These are phyloP conservation scores for Asarcornis scutulata DNA, from an alignment of 2,113 vertebrate species.

Conservation along the genomic window DNA sequence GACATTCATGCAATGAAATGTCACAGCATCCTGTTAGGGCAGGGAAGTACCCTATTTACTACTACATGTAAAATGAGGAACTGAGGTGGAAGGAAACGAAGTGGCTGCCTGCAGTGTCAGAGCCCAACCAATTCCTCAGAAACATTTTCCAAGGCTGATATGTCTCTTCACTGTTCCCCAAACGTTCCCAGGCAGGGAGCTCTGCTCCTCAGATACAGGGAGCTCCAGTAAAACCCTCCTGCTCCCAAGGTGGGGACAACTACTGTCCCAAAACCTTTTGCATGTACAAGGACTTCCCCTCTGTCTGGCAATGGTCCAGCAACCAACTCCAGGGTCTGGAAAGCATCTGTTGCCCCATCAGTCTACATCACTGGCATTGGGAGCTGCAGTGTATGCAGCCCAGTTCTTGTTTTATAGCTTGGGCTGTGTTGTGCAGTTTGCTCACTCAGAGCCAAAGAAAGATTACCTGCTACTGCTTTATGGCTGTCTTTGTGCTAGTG, in stretches of 20 bases:
- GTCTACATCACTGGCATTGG: fast-evolving
- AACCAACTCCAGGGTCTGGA: not conserved
- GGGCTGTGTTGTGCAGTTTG: not conserved
- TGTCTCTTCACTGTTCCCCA: not conserved
- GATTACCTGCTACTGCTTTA: not conserved
- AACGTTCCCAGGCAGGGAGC: not conserved
- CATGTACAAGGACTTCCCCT: not conserved
- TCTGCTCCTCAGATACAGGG: not conserved
- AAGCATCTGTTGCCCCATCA: not conserved
- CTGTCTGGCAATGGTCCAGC: not conserved
- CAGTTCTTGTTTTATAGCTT: not conserved
- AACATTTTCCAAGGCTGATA: not conserved
- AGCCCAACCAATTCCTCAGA: not conserved
- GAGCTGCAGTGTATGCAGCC: not conserved
- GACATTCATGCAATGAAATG: not conserved
- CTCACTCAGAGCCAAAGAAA: not conserved
- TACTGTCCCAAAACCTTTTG: not conserved
- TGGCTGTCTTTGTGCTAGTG: not conserved
- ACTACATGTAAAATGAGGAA: not conserved
- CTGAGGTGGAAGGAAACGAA: not conserved
- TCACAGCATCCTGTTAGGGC: not conserved
- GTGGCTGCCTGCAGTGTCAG: not conserved
- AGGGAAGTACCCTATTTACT: not conserved
- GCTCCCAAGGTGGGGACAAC: not conserved
- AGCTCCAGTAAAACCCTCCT: not conserved